phyloP scores from a whole-genome alignment of 2,888 invertebrate species.

The Melitaea athalia region DNA sequence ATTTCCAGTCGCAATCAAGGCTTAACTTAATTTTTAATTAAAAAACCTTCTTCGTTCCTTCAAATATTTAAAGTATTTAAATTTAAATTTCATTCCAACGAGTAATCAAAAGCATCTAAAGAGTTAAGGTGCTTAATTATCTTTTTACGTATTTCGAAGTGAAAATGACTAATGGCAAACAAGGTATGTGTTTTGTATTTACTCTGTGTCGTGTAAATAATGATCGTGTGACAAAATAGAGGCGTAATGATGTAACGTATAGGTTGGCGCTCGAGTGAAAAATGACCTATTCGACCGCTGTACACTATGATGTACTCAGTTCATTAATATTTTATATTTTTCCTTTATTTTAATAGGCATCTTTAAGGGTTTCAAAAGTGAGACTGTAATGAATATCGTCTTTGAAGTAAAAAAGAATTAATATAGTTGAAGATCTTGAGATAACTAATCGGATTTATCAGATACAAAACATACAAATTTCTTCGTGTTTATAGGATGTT shows the following conservation, averaged over 20 bases:
- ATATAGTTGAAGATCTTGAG: too few relatives aligned
- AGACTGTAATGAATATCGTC: too few relatives aligned
- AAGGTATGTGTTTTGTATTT: background rate
- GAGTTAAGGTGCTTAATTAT: background rate
- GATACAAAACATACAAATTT: too few relatives aligned
- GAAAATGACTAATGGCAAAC: slow-evolving; percentile 14
- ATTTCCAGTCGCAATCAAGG: too few relatives aligned
- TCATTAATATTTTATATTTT: background rate
- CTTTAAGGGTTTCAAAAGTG: background rate
- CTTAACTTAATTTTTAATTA: too few relatives aligned
- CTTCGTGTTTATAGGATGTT: too few relatives aligned
- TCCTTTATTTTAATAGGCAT: background rate
- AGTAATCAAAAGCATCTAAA: background rate
- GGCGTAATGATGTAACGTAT: slow-evolving; percentile 22
- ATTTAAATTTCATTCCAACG: background rate
- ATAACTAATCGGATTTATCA: too few relatives aligned
- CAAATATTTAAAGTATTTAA: background rate
- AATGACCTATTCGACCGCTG: slow-evolving; percentile 19
- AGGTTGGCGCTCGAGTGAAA: slow-evolving; percentile 17
- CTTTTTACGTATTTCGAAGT: background rate
- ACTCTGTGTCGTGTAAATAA: background rate
- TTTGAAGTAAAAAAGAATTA: too few relatives aligned
- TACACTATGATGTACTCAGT: background rate
- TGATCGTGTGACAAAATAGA: slow-evolving; percentile 19
- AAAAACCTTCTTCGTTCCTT: background rate